These are phyloP conservation scores for Trissoscelio sp. DNA, from an alignment of 2,888 invertebrate species.

Conservation along the genomic window DNA sequence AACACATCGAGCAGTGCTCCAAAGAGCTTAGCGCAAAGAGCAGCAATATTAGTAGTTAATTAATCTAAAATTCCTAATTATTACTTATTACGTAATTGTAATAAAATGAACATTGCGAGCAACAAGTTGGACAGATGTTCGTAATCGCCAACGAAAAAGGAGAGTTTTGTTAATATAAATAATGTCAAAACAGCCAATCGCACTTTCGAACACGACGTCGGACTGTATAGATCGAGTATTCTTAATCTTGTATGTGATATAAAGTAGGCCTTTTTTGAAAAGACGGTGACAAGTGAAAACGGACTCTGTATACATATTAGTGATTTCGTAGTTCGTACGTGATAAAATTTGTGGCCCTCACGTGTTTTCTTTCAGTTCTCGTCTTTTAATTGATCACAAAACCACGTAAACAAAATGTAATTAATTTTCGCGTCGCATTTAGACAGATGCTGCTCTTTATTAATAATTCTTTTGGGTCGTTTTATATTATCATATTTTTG, in stretches of 20 bases:
- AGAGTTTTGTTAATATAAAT: constrained; percentile 30
- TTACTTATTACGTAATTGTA: constrained; percentile 60
- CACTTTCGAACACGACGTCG: constrained; percentile 87
- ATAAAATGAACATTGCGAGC: constrained; percentile 28
- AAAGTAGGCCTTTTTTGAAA: constrained; percentile 77
- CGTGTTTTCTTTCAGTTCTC: constrained; percentile 15
- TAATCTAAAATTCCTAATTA: constrained; percentile 67
- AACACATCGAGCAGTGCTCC: constrained; percentile 74
- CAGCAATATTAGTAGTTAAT: constrained; percentile 80
- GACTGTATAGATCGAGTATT: constrained; percentile 67
- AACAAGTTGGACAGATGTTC: constrained; percentile 30
- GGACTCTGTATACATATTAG: constrained; percentile 63
- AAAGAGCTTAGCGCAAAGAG: constrained; percentile 76
- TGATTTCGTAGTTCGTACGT: constrained; percentile 59
- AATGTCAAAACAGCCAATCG: constrained; percentile 33
- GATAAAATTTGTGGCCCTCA: constrained; percentile 42
- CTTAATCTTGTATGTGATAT: constrained; percentile 76
- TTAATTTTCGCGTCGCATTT: constrained; percentile 31
- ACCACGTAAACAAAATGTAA: constrained; percentile 11
- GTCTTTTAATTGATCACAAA: constrained; percentile 6
- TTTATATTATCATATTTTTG: background rate
- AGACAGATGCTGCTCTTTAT: constrained; percentile 71
- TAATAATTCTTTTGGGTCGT: constrained; percentile 9
- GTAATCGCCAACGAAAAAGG: constrained; percentile 55
- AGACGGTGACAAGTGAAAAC: constrained; percentile 41